Conservation (phyloP, 2,888 invertebrate genomes). For the Ennomos erosarius region DNA sequence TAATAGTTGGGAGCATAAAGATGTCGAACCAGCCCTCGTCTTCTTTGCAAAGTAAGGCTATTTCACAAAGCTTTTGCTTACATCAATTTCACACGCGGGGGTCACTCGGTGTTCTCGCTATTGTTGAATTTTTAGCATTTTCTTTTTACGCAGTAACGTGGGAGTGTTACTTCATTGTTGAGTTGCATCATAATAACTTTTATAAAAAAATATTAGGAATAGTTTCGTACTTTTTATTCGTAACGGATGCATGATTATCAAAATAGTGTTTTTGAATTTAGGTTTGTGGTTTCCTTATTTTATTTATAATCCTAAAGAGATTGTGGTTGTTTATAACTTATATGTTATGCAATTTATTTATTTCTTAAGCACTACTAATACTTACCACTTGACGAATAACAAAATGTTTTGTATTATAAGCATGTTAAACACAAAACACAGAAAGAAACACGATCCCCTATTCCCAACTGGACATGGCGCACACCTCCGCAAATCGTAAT, state of each 20-base stretch:
- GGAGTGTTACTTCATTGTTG: conserved; percentile 41
- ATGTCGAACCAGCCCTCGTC: neutral
- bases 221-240: conserved; percentile 3
- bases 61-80: conserved; percentile 55
- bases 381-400: conserved; percentile 53
- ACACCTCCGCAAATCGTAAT: conserved; percentile 84
- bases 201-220: conserved; percentile 16
- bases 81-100: conserved; percentile 58
- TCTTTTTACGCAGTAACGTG: conserved; percentile 43
- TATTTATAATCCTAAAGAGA: no score
- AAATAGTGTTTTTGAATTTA: no score
- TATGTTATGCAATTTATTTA: no score
- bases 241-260: neutral
- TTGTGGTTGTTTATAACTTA: neutral
- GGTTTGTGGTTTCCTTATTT: no score
- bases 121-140: conserved; percentile 57
- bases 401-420: conserved; percentile 56
- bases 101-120: conserved; percentile 62
- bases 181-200: conserved; percentile 24
- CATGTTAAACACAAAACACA: conserved; percentile 69
- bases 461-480: conserved; percentile 61
- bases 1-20: conserved; percentile 19
- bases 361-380: neutral
- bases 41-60: conserved; percentile 30
- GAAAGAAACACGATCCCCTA: conserved; percentile 70